Percentiles rank a stretch among this genome's conserved stretches.
These are phyloP conservation scores for Trichogramma pretiosum DNA, from an alignment of 1,140 invertebrate genomes.

Conservation along the genomic window DNA sequence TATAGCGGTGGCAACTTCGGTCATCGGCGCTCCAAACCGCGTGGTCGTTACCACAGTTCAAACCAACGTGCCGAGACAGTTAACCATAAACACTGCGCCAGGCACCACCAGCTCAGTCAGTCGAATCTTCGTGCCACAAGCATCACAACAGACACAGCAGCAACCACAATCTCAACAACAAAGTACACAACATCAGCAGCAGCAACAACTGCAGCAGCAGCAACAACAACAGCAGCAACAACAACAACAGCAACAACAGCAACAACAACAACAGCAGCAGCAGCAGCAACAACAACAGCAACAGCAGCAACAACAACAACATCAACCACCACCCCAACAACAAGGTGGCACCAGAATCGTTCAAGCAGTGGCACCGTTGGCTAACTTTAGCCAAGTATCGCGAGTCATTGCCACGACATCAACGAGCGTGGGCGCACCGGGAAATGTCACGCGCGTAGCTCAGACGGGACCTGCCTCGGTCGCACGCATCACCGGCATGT, in stretches of 20 bases:
- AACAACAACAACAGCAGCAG: conserved; percentile 18
- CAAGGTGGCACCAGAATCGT: conserved; percentile 31
- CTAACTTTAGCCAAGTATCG: conserved; percentile 34
- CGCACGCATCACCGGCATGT: conserved; percentile 38
- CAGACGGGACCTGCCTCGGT: conserved; percentile 34
- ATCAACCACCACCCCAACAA: conserved; percentile 24
- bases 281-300: conserved; percentile 21
- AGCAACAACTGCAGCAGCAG: conserved; percentile 19
- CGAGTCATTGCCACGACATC: conserved; percentile 38
- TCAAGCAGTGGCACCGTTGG: conserved; percentile 38
- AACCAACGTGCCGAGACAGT: conserved; percentile 30
- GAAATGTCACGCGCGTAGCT: conserved; percentile 31
- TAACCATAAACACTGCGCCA: conserved; percentile 36
- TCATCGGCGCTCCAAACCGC: conserved; percentile 35
- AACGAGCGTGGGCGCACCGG: conserved; percentile 19
- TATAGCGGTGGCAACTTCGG: conserved; percentile 36
- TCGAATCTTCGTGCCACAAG: conserved; percentile 39
- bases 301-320: conserved; percentile 18
- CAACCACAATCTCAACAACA: conserved; percentile 12
- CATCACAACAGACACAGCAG: conserved; percentile 3
- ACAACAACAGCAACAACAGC: conserved; percentile 29
- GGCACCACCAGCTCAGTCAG: conserved; percentile 31
- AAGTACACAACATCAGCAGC: conserved; percentile 26
- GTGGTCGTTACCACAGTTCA: conserved; percentile 38
- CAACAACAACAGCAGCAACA: conserved; percentile 12